Evolutionary conservation across 2,113 vertebrate genomes (phyloP), one percentile per base, ranked within the genome.

Genomic region (Gobio gobio): DNA sequence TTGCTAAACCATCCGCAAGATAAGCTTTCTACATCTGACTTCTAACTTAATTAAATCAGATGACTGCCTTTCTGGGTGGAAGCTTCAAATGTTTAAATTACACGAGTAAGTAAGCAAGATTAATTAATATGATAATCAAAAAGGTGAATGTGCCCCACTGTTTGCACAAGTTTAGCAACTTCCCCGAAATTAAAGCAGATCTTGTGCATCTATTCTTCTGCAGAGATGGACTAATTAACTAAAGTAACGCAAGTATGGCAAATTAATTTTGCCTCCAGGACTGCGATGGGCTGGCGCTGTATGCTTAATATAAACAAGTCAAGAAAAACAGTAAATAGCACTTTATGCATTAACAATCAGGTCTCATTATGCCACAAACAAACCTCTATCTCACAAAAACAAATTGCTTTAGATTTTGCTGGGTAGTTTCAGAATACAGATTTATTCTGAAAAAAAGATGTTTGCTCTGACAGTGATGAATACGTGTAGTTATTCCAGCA

Each of bases 81-180:
- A 88, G 91, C 88, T 89, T 92, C 90, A 92, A 92, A 94, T 94
- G 93, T 94, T 95, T 95, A 94, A 95, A 94, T 94, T 95, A 93
- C 93, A 94, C 92, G 92, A 93, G 90, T 93, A 94, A 94, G 92
- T 94, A 94, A 94, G 93, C 93, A 95, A 94, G 93, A 94, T 94
- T 94, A 94, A 95, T 94, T 94, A 94, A 94, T 93, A 94, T 93
- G 93, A 93, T 94, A 94, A 94, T 95, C 91, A 92, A 90, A 89
- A 90, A 86, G 87, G 90, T 88, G 91, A 92, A 93, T 92, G 91
- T 82, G 92, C 90, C 92, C 91, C 90, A 91, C 90, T 92, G 89
- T 89, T 90, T 93, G 91, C 92, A 82, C 87, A 66, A 89, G 92
- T 88, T 90, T 92, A 91, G 90, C 87, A 87, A 91, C 90, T 81